Percentiles rank a stretch among this genome's conserved stretches.
phyloP scores from a whole-genome alignment of 2,113 vertebrate genomes.

The Eptatretus burgeri region DNA sequence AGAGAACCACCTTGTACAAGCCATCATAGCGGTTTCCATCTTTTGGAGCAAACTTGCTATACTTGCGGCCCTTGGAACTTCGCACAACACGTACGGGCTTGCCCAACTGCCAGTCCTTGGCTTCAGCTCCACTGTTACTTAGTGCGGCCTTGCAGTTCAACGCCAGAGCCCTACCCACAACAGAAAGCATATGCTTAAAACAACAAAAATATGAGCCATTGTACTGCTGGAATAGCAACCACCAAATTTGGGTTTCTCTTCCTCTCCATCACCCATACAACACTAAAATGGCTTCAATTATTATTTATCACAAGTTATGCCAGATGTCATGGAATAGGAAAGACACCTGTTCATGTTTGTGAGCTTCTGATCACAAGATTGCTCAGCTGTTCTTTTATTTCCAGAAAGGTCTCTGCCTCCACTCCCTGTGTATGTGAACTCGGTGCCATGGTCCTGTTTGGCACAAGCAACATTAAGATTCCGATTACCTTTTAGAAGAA shows the following conservation, averaged over 20 bases:
- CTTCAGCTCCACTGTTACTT: constrained; percentile 50
- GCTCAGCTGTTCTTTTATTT: constrained; percentile 80
- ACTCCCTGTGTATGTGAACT: constrained; percentile 81
- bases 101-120: constrained; percentile 66
- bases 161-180: constrained; percentile 38
- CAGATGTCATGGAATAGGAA: too few relatives aligned
- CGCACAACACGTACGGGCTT: constrained; percentile 69
- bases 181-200: background rate
- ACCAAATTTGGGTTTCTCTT: too few relatives aligned
- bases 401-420: constrained; percentile 78
- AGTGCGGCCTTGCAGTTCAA: constrained; percentile 59
- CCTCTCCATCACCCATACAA: too few relatives aligned
- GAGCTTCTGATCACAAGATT: constrained; percentile 89
- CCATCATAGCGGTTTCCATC: constrained; percentile 88
- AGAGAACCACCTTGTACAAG: constrained; percentile 51
- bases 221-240: too few relatives aligned
- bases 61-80: constrained; percentile 54
- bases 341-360: constrained; percentile 82
- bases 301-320: too few relatives aligned
- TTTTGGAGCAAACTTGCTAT: constrained; percentile 54
- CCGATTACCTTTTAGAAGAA: background rate
- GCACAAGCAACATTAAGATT: constrained; percentile 12
- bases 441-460: constrained; percentile 62
- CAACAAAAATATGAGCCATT: background rate
- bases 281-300: too few relatives aligned